Evolutionary conservation across 2,888 invertebrate genomes (phyloP).

Genomic region (Scaptomyza polygonia): DNA sequence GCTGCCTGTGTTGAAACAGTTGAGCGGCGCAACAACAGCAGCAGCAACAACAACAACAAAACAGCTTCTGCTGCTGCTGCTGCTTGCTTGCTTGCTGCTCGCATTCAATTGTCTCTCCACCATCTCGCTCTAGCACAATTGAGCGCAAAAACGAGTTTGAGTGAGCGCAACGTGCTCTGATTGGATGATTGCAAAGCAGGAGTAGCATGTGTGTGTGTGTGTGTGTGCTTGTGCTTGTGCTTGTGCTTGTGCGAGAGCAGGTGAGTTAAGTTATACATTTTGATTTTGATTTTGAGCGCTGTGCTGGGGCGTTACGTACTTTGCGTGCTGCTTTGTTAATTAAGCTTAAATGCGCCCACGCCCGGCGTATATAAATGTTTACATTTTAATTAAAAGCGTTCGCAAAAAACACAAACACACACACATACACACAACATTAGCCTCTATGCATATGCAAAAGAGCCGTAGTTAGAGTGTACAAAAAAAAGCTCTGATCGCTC

Average conservation of each 20-base stretch:
- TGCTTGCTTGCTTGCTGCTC: slow-evolving; percentile 49
- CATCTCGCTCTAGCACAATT: slow-evolving; percentile 56
- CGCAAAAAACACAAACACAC: slow-evolving; percentile 5
- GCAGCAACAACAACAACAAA: slow-evolving; percentile 49
- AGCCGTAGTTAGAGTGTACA: slow-evolving; percentile 29
- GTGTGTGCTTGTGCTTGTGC: background rate
- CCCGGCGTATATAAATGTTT: slow-evolving; percentile 25
- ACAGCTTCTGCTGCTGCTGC: slow-evolving; percentile 79
- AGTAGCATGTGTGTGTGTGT: background rate
- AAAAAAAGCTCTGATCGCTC: slow-evolving; percentile 35
- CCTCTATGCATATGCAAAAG: slow-evolving; percentile 20
- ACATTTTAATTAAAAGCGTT: slow-evolving; percentile 53
- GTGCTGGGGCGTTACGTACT: slow-evolving; percentile 63
- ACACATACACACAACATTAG: background rate
- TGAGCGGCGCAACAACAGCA: slow-evolving; percentile 22
- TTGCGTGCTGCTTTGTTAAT: slow-evolving; percentile 56
- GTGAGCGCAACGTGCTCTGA: slow-evolving; percentile 61
- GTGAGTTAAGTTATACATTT: slow-evolving; percentile 34
- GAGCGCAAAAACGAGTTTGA: slow-evolving; percentile 68
- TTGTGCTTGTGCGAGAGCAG: slow-evolving; percentile 34
- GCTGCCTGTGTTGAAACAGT: slow-evolving; percentile 83
- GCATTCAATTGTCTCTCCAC: slow-evolving; percentile 57
- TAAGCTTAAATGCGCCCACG: slow-evolving; percentile 63
- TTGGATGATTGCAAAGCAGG: slow-evolving; percentile 39
- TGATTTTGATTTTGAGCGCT: slow-evolving; percentile 23